A percentile compares a stretch with the other conserved stretches of the same genome.
Evolutionary conservation across 2,797 vertebrate genomes (phyloP).

Genomic region (Microchirus variegatus): DNA sequence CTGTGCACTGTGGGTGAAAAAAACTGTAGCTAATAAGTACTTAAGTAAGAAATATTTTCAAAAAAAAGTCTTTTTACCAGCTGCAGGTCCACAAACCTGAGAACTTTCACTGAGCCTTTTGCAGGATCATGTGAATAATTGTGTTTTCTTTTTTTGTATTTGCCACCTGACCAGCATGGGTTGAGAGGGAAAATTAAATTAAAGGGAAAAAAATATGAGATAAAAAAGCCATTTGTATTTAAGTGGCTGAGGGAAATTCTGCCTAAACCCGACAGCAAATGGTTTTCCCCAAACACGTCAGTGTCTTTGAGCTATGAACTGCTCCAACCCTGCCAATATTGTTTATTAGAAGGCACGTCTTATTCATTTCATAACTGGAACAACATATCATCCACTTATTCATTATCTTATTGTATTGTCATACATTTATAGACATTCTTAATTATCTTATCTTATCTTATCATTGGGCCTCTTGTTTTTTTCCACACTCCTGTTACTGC

Average conservation of each 20-base stretch:
- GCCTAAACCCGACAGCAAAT: background rate
- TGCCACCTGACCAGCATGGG: background rate
- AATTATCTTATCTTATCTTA: background rate
- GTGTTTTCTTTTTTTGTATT: slow-evolving; percentile 5
- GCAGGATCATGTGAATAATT: slow-evolving; percentile 1
- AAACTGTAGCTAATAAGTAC: no score
- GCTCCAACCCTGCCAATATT: slow-evolving; percentile 3
- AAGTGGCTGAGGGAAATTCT: background rate
- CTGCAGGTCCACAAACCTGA: no score
- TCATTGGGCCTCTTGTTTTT: slow-evolving; percentile 2
- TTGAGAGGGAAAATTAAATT: background rate
- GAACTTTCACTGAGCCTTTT: no score
- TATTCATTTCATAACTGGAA: background rate
- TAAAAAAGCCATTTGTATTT: background rate
- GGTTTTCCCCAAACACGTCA: no score
- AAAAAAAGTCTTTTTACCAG: no score
- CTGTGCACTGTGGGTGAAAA: no score
- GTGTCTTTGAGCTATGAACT: slow-evolving; percentile 4
- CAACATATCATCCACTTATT: background rate
- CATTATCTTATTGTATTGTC: background rate
- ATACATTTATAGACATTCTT: background rate
- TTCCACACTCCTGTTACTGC: background rate
- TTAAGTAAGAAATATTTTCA: no score
- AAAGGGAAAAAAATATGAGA: slow-evolving; percentile 27
- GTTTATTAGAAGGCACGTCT: background rate